Evolutionary conservation across 2,888 invertebrate species (phyloP), one percentile per base, ranked within the genome.

Genomic region (Drosophila rellima): DNA sequence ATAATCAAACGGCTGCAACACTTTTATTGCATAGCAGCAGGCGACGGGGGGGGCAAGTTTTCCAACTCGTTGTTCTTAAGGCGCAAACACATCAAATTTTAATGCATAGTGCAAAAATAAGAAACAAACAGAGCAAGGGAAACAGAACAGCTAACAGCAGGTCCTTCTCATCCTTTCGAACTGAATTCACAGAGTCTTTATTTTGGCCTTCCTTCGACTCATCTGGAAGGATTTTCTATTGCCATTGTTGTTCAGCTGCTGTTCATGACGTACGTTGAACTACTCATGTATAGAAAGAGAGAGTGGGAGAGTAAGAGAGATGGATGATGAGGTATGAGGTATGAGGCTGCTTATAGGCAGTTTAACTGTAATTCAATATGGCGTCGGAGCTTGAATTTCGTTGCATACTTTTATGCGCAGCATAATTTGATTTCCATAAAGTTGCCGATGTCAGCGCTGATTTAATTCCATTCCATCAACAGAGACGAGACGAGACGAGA

Each of bases 361-460:
- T 88, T 86, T 74, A 88, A 81, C 61, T 88, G 83, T 86, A 83
- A 85, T 86, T 86, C 74, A 83, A 83, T 88, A 79, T 79, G 74
- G 66, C 81, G 57, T 51, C 40, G 54, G 29, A 56, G 61, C 63
- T 39, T 67, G 74, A 63, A 77, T 85, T 80, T 78, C 73, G 73
- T 65, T 75, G 88, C 74, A 62, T 72, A 78, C 88, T 82, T 85
- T 72, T 70, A 70, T 61, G 76, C 60, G 70, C 63, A 59, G 51
- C 63, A 78, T 88, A 85, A 85, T 86, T 88, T 74, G 65, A 86
- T 86, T 86, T 73, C 75, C 82, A 84, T 80, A 82, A 84, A 88
- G 80, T 87, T 82, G 86, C 82, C 87, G 88, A 84, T 86, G 88
- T 76, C 84, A 80, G 84, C 86, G 66, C 76, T 78, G 82, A 88